phyloP scores from a whole-genome alignment of 2,797 vertebrate species.

The Malacoraja senta region DNA sequence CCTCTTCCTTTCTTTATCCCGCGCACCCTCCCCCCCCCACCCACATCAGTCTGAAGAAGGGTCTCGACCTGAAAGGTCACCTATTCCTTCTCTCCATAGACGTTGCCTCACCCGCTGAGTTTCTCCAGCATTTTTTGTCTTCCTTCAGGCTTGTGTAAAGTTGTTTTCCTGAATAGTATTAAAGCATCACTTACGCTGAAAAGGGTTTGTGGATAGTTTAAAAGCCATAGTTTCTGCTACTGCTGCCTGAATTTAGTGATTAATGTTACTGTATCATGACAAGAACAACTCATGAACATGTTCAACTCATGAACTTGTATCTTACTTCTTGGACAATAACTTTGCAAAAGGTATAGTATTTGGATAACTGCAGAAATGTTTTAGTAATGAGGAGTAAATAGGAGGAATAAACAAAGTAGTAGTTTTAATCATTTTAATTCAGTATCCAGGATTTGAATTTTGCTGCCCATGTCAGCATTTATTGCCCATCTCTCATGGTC shows the following conservation, averaged over 20 bases:
- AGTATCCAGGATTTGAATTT: too few species aligned
- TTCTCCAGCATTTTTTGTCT: too few species aligned
- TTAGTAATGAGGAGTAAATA: background rate
- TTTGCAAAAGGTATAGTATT: background rate
- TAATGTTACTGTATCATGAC: background rate
- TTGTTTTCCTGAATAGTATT: background rate
- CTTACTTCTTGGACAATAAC: background rate
- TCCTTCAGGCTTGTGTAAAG: background rate
- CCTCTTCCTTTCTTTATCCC: too few species aligned
- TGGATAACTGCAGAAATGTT: background rate
- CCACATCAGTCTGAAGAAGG: too few species aligned
- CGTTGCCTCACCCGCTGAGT: too few species aligned
- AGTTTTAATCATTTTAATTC: too few species aligned
- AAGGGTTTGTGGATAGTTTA: background rate
- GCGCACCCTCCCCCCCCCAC: too few species aligned
- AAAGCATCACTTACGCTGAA: background rate
- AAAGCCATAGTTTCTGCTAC: background rate
- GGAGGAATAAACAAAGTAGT: background rate
- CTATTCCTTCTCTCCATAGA: too few species aligned
- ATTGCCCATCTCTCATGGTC: too few species aligned
- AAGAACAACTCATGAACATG: background rate
- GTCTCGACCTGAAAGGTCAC: too few species aligned
- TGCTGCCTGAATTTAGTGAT: background rate
- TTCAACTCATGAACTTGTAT: background rate
- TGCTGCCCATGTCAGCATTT: too few species aligned